Percentiles rank a stretch among this genome's conserved stretches.
Evolutionary conservation across 2,888 invertebrate species (phyloP).

Genomic region (Rotaria magnacalcarata): DNA sequence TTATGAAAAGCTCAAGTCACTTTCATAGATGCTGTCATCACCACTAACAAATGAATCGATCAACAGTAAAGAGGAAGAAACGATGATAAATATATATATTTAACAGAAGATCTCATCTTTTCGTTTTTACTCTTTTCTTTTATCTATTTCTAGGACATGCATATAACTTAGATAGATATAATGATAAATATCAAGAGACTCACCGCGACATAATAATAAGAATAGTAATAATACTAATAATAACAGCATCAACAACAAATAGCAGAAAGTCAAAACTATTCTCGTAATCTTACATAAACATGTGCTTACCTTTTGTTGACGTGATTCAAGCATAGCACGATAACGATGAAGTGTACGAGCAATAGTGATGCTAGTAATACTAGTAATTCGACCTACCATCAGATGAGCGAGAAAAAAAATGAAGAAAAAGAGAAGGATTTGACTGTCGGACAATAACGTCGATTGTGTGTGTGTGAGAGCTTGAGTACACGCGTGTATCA

Average conservation of each 20-base stretch:
- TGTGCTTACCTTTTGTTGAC: not conserved
- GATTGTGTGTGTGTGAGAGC: not conserved
- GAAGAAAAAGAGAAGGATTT: constrained; percentile 16
- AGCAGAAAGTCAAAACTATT: not conserved
- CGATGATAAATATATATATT: too few relatives aligned
- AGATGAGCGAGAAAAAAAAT: not conserved
- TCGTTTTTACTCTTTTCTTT: not conserved
- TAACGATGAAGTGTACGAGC: not conserved
- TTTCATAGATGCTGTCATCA: not conserved
- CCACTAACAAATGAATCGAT: not conserved
- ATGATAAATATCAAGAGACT: not conserved
- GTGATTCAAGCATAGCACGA: not conserved
- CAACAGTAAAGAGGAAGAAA: not conserved
- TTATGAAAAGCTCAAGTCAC: not conserved
- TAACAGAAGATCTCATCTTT: not conserved
- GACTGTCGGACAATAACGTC: not conserved
- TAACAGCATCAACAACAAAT: not conserved
- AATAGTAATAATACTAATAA: not conserved
- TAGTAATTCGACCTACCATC: not conserved
- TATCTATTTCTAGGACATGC: not conserved
- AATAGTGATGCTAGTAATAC: not conserved
- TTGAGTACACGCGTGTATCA: not conserved
- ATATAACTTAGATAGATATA: not conserved
- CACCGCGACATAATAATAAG: not conserved
- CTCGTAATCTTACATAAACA: not conserved